phyloP scores from a whole-genome alignment of 2,113 vertebrate species.

The Orientallactaga bullata region DNA sequence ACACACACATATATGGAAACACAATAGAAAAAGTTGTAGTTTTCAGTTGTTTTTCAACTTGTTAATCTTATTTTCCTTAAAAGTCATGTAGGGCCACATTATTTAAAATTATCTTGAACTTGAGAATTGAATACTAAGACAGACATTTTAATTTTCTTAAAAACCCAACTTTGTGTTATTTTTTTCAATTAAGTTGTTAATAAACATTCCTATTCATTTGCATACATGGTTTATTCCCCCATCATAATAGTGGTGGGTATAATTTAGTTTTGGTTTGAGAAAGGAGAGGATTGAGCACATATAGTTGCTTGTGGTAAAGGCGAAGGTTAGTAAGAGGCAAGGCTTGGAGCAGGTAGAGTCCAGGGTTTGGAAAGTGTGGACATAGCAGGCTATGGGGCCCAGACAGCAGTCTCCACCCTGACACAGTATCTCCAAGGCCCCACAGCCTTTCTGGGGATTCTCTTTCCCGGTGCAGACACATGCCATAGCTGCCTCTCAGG shows the following conservation, averaged over 20 bases:
- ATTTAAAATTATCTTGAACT: neutral
- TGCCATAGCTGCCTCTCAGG: too few species aligned
- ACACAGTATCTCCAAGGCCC: neutral
- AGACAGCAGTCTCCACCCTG: neutral
- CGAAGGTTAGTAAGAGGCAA: neutral
- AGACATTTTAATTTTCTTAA: neutral
- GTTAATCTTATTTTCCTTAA: neutral
- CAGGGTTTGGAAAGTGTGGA: neutral
- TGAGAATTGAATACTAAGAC: neutral
- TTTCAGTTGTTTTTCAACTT: neutral
- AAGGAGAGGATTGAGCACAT: too few species aligned
- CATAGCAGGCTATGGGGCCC: too few species aligned
- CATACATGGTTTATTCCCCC: too few species aligned
- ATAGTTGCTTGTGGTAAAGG: neutral
- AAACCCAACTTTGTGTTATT: neutral
- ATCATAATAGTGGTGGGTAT: too few species aligned
- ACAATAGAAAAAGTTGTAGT: neutral
- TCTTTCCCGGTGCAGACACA: too few species aligned
- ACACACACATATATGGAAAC: neutral
- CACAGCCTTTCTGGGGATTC: neutral
- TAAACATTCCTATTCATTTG: neutral
- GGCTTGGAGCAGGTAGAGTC: neutral
- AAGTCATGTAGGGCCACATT: neutral
- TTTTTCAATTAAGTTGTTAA: neutral
- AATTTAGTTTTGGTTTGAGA: neutral